These are phyloP conservation scores for Xiphorhynchus erythropygius DNA, from an alignment of 2,797 vertebrate species.

Conservation along the genomic window DNA sequence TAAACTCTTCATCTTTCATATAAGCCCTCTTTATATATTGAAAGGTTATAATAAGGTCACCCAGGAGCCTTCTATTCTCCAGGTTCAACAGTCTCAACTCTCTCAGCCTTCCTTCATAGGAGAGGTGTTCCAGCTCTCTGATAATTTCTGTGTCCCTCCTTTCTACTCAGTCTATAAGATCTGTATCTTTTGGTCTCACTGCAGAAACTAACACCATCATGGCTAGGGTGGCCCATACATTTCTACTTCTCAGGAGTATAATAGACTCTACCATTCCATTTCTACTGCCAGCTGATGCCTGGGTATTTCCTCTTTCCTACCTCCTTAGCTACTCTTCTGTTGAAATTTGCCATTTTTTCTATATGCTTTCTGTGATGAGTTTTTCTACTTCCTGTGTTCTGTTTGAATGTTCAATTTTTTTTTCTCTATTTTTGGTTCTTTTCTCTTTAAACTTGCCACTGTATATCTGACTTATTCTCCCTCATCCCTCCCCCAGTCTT, in stretches of 20 bases:
- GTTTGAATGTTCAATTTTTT: background rate
- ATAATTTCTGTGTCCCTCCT: background rate
- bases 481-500: background rate
- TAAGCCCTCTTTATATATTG: background rate
- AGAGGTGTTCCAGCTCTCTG: background rate
- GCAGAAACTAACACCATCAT: background rate
- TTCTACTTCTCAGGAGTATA: background rate
- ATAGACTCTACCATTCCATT: background rate
- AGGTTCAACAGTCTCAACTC: background rate
- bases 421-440: background rate
- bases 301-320: background rate
- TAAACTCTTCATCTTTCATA: background rate
- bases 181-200: background rate
- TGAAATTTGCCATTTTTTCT: background rate
- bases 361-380: background rate
- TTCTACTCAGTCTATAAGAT: background rate
- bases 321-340: background rate
- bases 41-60: background rate
- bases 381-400: background rate
- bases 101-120: background rate
- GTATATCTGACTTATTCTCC: background rate
- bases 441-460: background rate
- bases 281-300: background rate
- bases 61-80: background rate
- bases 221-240: background rate